Base-by-base conservation (phyloP, 2,888 invertebrate genomes). In the Asteroscopus sphinx region DNA sequence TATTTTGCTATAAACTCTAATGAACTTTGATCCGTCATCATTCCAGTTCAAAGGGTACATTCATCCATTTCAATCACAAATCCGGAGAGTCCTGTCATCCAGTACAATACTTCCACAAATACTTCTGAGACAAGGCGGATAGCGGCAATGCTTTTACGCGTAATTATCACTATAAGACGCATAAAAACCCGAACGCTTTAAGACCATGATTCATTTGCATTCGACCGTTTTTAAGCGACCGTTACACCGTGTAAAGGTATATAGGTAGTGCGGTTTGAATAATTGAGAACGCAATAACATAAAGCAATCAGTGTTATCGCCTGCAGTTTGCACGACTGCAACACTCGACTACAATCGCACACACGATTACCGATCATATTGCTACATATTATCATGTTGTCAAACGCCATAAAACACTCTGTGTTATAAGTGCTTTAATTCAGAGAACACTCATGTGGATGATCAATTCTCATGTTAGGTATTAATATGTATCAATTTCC, bases 201-300 rank as follows among this genome's bases (percentile, higher is more conserved):
- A 62, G 55, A 46, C 47, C n/a, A 51, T 69, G 42, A 48, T 52
- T 36, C 40, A 26, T 26, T 26, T 3, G 15, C 61, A 51, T 40
- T 61, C 45, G 17, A 48, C 40, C 47, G n/a, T 57, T 57, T 56
- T 70, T 51, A 55, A 56, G 33, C 44, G 36, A 56, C 39, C 26
- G 6, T 51, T 44, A 56, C 33, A 70, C 65, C 42, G 39, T 40
- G 51, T 63, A 47, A 56, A 56, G 47, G 16, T 37, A 40, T 46
- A 33, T 21, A 35, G 6, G 51, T 12, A n/a, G 51, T 69, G 69
- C 46, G 71, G 70, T 66, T 48, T 62, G 58, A 44, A 59, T 72
- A 73, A 72, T 66, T 51, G 53, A 51, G 63, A 72, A 74, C 59
- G 63, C 45, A 56, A 67, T 73, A 74, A 70, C 74, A 72, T 63